Conservation (phyloP, 2,888 invertebrate genomes). For the Polyploca ridens region DNA sequence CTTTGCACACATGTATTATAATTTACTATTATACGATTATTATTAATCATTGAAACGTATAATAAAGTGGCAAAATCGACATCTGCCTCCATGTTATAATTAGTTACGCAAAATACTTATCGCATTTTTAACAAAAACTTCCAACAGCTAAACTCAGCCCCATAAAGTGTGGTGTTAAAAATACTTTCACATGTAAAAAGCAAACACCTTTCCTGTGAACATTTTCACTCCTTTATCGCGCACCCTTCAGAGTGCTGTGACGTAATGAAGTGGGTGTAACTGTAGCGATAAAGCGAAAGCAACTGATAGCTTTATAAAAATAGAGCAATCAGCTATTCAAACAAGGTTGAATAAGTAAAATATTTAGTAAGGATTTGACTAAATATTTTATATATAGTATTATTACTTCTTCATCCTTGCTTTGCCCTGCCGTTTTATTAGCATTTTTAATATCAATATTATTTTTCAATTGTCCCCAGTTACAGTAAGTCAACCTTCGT, state of each 20-base stretch:
- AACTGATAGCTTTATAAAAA: conserved; percentile 15
- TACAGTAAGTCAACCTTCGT: too few relatives aligned
- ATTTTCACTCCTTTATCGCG: conserved; percentile 64
- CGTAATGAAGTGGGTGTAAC: conserved; percentile 39
- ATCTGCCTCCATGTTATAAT: conserved; percentile 6
- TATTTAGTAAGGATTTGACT: too few relatives aligned
- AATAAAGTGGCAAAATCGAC: background rate
- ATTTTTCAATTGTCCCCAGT: too few relatives aligned
- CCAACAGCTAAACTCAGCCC: conserved; percentile 28
- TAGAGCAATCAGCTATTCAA: background rate
- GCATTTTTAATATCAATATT: too few relatives aligned
- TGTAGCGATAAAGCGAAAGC: conserved; percentile 17
- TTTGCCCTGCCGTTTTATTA: too few relatives aligned
- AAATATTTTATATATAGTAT: too few relatives aligned
- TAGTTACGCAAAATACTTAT: conserved; percentile 28
- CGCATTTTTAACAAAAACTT: conserved; percentile 25
- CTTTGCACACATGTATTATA: too few relatives aligned
- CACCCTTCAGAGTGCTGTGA: conserved; percentile 31
- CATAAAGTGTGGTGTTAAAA: conserved; percentile 50
- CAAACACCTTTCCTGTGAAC: conserved; percentile 67
- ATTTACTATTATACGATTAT: too few relatives aligned
- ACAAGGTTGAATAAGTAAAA: too few relatives aligned
- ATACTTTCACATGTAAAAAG: conserved; percentile 42
- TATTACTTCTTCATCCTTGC: too few relatives aligned
- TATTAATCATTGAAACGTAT: too few relatives aligned